Base-by-base conservation (phyloP, 1,140 invertebrate genomes). In the Matsumurasca onukii region DNA sequence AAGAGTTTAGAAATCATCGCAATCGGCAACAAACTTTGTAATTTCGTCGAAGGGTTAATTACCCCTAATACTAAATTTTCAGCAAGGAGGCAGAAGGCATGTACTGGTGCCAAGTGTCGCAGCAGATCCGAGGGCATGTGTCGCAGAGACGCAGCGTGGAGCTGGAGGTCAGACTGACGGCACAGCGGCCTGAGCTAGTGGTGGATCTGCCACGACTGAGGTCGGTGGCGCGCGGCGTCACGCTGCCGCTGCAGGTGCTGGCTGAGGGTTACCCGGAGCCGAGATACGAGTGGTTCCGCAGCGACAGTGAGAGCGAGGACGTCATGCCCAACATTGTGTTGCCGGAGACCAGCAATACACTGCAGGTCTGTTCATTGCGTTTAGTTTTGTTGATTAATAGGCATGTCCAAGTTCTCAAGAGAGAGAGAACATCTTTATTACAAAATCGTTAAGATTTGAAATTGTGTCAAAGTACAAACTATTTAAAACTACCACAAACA, bases 291-390 rank as follows among this genome's bases (percentile, higher is more conserved):
- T 59, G 55, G 55, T 59, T 27, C 25, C 55, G 55, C 5, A 59
- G 55, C 25, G 13, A 22, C n/a, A 12, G 13, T 27, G 22, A 29
- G 5, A 24, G 24, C 30, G 55, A 59, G 9, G 55, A 59, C 34
- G 34, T 17, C 17, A 59, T 59, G 55, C 55, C 55, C 15, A 59
- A 59, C 25, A 59, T 59, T 59, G 55, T 59, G 3, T 27, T 59
- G 9, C 5, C 25, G 13, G 55, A 59, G 25, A 22, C 55, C 3
- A 27, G 24, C 22, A 59, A 59, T 24, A 12, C 24, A 24, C 15
- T 59, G 2, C 24, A 59, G 55, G 55, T 59, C 12, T 3, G 34
- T 39, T 5, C 34, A 39, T 39, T n/a, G n/a, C n/a, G n/a, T n/a
- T n/a, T n/a, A n/a, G n/a, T n/a, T n/a, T n/a, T n/a, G n/a, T n/a